Base-by-base conservation (phyloP, 2,797 vertebrate species). In the Myripristis jacobus region DNA sequence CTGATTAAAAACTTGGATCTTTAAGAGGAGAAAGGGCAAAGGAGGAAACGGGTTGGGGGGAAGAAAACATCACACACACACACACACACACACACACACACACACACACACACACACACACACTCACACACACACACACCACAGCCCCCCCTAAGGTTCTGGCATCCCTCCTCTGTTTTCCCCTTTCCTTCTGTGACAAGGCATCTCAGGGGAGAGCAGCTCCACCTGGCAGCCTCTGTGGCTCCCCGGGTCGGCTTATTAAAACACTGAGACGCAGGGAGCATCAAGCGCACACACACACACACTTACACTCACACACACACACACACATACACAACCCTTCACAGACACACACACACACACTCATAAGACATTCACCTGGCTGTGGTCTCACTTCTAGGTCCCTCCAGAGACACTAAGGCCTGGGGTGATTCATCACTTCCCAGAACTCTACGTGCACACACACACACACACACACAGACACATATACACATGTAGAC, bases 361-460 rank as follows among this genome's bases (percentile, higher is more conserved):
- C 7, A 15, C 47, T 41, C 38, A 47, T 34, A 19, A 67, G 22
- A 68, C 34, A 77, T 73, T 27, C 43, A 21, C 50, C 24, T 65
- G 27, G 25, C 48, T 41, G 61, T 54, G 66, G 57, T 76, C 85
- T 56, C 59, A 22, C 47, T 74, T 43, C 61, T 36, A 51, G 54
- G 38, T 58, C 18, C 12, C 43, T 56, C 43, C 31, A 38, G 44
- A 43, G 66, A 41, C 19, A 76, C 25, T 4, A 34, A 36, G 59
- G 58, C 64, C 71, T 59, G 62, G 48, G 77, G 79, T 84, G 55
- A 83, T 80, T 82, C 71, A 86, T 86, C 83, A 69, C 58, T 60
- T 82, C 62, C 66, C 21, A 61, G 11, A 75, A 56, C 31, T 56
- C 41, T 27, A 44, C 66, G 47, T 27, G 44, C 63, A 21, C 21